Evolutionary conservation across 92 coral and sea anemone genomes (phyloP).

Genomic region (Porites divaricata): DNA sequence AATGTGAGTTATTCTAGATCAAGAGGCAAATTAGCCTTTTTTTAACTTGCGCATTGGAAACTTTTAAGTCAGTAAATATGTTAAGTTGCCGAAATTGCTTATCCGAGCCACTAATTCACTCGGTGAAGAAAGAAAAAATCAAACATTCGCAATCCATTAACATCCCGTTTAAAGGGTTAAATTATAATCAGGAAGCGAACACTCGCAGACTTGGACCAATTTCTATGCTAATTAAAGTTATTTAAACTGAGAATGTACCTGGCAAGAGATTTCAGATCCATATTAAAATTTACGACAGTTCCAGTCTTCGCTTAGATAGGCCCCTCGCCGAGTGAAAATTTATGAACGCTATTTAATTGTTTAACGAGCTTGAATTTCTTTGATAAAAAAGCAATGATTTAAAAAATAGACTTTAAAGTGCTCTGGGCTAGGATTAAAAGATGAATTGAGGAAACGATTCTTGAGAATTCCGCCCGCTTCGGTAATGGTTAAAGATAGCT

Average conservation of each 20-base stretch:
- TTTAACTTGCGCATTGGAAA: not conserved
- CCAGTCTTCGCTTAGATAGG: slow-evolving; percentile 2
- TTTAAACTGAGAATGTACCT: slow-evolving; percentile 39
- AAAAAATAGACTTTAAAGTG: slow-evolving; percentile 36
- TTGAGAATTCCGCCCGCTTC: slow-evolving; percentile 44
- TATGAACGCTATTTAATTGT: slow-evolving; percentile 38
- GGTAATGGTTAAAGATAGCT: not conserved
- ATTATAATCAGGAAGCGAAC: slow-evolving; percentile 72
- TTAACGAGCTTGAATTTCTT: slow-evolving; percentile 13
- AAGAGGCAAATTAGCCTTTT: slow-evolving; percentile 13
- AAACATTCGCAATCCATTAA: slow-evolving; percentile 69
- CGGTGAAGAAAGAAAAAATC: slow-evolving; percentile 59
- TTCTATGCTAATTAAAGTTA: slow-evolving; percentile 93
- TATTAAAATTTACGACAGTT: slow-evolving; percentile 15
- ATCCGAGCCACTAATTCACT: slow-evolving; percentile 72
- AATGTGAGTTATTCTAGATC: slow-evolving; percentile 20
- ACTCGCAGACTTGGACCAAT: slow-evolving; percentile 59
- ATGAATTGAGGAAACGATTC: slow-evolving; percentile 11
- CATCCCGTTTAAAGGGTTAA: slow-evolving; percentile 74
- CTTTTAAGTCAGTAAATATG: slow-evolving; percentile 1
- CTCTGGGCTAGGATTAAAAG: slow-evolving; percentile 20
- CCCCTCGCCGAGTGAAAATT: slow-evolving; percentile 41
- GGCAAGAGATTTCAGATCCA: slow-evolving; percentile 38
- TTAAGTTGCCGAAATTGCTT: slow-evolving; percentile 36
- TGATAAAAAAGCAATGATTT: slow-evolving; percentile 34